These are phyloP conservation scores for Eupleurogrammus muticus DNA, from an alignment of 2,797 vertebrate species.

Conservation along the genomic window DNA sequence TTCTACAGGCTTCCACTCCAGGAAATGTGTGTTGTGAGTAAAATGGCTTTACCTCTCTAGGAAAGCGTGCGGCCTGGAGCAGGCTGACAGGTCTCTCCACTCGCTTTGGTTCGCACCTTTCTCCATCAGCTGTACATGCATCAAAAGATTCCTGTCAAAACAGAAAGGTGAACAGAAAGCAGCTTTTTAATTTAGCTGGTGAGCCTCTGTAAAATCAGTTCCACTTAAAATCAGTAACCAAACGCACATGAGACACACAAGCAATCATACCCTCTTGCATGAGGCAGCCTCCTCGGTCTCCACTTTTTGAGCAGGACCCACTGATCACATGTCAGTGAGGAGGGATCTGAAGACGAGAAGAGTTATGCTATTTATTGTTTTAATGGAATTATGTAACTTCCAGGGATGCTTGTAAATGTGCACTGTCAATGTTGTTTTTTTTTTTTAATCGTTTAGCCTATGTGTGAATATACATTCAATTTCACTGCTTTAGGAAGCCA, in stretches of 20 bases:
- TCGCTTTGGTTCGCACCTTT: background rate
- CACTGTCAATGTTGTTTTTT: too few relatives aligned
- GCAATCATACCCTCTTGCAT: slow-evolving; percentile 48
- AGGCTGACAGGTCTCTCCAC: slow-evolving; percentile 9
- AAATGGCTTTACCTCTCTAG: slow-evolving; percentile 65
- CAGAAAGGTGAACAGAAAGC: background rate
- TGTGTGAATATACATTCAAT: too few relatives aligned
- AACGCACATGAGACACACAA: background rate
- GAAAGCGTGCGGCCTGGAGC: slow-evolving; percentile 62
- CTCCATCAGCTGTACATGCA: background rate
- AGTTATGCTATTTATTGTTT: too few relatives aligned
- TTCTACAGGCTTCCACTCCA: too few relatives aligned
- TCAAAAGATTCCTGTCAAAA: slow-evolving; percentile 54
- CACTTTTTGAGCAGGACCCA: slow-evolving; percentile 76
- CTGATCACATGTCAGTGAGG: slow-evolving; percentile 77
- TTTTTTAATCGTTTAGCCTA: too few relatives aligned
- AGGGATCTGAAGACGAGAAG: slow-evolving; percentile 64
- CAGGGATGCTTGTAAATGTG: too few relatives aligned
- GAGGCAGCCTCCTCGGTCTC: slow-evolving; percentile 29
- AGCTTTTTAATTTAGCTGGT: background rate
- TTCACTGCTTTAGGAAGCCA: too few relatives aligned
- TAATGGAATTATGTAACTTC: too few relatives aligned
- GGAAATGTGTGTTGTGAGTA: background rate
- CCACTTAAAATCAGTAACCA: background rate
- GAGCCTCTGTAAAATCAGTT: background rate